Evolutionary conservation across 2,888 invertebrate species (phyloP).

Genomic region (Xanthia togata): DNA sequence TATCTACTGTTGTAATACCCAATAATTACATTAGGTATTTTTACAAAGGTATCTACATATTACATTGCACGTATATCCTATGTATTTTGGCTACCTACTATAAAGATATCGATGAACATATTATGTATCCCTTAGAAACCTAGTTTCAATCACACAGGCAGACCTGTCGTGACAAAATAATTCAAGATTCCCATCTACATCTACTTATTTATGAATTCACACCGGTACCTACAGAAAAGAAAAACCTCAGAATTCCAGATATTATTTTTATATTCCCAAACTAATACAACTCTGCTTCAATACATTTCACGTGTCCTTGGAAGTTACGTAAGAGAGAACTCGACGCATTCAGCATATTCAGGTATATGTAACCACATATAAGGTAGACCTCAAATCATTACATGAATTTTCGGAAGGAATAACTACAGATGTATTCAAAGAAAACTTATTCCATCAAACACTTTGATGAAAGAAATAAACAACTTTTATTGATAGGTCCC

Average conservation of each 20-base stretch:
- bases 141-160: neutral
- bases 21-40: no score
- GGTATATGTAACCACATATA: slow-evolving; percentile 40
- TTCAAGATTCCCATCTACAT: neutral
- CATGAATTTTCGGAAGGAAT: slow-evolving; percentile 9
- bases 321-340: slow-evolving; percentile 36
- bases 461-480: neutral
- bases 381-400: slow-evolving; percentile 28
- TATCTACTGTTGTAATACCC: no score
- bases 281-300: slow-evolving; percentile 40
- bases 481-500: neutral
- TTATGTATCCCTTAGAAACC: neutral
- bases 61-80: no score
- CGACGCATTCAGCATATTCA: slow-evolving; percentile 33
- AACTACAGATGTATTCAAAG: slow-evolving; percentile 12
- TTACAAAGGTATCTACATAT: no score
- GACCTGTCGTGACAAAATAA: neutral
- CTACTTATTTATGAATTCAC: slow-evolving; percentile 7
- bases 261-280: slow-evolving; percentile 41
- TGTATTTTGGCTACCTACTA: neutral
- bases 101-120: neutral
- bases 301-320: slow-evolving; percentile 46
- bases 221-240: slow-evolving; percentile 8
- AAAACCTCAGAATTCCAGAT: slow-evolving; percentile 6
- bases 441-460: slow-evolving; percentile 8